phyloP scores from a whole-genome alignment of 2,113 vertebrate species.

The Macquaria australasica region DNA sequence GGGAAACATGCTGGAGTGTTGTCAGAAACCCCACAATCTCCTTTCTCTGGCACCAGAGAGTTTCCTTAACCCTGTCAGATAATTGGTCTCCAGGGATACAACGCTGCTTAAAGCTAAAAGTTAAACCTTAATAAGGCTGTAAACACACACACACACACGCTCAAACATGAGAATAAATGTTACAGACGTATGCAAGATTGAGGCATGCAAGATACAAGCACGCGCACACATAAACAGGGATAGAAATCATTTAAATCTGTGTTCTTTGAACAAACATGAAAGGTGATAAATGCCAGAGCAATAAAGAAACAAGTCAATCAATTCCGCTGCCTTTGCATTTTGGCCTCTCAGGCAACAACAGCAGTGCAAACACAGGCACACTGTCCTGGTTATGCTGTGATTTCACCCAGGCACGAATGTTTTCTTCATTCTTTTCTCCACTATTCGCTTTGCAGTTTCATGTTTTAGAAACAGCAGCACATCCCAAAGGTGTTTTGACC shows the following conservation, averaged over 20 bases:
- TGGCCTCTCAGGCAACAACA: constrained; percentile 13
- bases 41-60: constrained; percentile 58
- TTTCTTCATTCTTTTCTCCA: constrained; percentile 16
- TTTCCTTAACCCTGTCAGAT: constrained; percentile 78
- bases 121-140: constrained; percentile 75
- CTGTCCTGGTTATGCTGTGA: constrained; percentile 11
- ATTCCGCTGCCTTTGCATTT: constrained; percentile 34
- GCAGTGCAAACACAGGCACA: not conserved
- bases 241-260: constrained; percentile 26
- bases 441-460: constrained; percentile 36
- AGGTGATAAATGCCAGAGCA: constrained; percentile 48
- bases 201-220: not conserved
- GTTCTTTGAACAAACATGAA: constrained; percentile 40
- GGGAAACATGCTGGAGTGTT: constrained; percentile 70
- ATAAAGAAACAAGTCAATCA: constrained; percentile 51
- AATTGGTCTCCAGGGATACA: constrained; percentile 79
- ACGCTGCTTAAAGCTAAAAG: constrained; percentile 71
- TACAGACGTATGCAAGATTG: constrained; percentile 22
- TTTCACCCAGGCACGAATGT: constrained; percentile 16
- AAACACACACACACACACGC: constrained; percentile 67
- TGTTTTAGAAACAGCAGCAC: constrained; percentile 42
- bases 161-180: constrained; percentile 44
- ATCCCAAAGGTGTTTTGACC: constrained; percentile 61
- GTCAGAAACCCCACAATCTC: constrained; percentile 70
- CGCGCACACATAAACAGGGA: not conserved